Evolutionary conservation across 2,888 invertebrate genomes (phyloP).

Genomic region (Chymomyza caudatula): DNA sequence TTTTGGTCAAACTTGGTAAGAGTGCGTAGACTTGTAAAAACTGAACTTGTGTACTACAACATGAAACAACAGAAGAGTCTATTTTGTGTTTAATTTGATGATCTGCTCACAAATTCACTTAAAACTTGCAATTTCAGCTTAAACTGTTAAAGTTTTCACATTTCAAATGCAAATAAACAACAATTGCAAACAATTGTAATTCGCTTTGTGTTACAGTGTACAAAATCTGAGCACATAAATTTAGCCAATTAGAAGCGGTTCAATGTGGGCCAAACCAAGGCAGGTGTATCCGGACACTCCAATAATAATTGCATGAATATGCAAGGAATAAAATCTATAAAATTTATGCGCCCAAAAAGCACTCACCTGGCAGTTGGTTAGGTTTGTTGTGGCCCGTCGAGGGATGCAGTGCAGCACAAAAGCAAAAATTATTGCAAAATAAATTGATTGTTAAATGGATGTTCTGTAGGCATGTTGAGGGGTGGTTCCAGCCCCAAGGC

Average conservation of each 20-base stretch:
- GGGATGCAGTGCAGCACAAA: neutral
- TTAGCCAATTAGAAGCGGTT: constrained; percentile 54
- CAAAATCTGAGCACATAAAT: constrained; percentile 26
- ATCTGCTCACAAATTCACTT: neutral
- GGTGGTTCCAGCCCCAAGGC: neutral
- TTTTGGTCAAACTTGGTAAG: too few relatives aligned
- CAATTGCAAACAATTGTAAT: neutral
- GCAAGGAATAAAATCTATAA: constrained; percentile 41
- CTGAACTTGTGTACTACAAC: too few relatives aligned
- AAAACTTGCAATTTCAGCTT: neutral
- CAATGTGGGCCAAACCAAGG: constrained; percentile 11
- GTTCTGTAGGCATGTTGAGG: neutral
- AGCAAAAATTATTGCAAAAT: constrained; percentile 60
- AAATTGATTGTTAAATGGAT: constrained; percentile 72
- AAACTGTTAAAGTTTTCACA: neutral
- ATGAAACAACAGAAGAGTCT: too few relatives aligned
- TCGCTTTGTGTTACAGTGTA: neutral
- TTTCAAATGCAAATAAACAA: neutral
- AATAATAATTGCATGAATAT: constrained; percentile 54
- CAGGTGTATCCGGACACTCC: constrained; percentile 22
- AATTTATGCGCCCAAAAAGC: constrained; percentile 23
- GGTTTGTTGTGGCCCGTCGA: neutral
- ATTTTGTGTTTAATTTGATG: too few relatives aligned
- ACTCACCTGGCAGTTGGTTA: constrained; percentile 7
- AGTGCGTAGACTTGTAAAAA: too few relatives aligned